Base-by-base conservation (phyloP, 2,797 vertebrate species). In the Rhinatrema bivittatum region DNA sequence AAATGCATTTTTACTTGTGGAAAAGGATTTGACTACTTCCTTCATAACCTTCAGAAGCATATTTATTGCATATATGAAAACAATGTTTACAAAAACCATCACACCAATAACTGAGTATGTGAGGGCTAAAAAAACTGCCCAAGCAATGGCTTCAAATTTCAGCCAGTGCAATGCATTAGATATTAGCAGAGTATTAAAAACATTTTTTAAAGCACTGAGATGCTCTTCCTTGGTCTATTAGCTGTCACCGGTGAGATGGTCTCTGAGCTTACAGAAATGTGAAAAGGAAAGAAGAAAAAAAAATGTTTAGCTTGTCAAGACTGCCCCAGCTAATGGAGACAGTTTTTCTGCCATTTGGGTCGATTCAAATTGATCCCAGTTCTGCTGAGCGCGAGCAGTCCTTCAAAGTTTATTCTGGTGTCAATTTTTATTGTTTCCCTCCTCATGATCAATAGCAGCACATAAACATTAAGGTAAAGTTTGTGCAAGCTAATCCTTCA, bases 401-500 rank as follows among this genome's bases (percentile, higher is more conserved):
- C 69, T 77, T 84, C 82, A 77, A 67, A 81, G 81, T 84, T 83
- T 84, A 78, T 82, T 81, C 76, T 82, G 72, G 65, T 84, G 81
- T 85, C 82, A 83, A 83, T 84, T 83, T 85, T 85, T 85, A 85
- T 85, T 53, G 78, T 72, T 75, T 50, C 64, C 65, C 69, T 27
- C 35, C 18, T 0, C 55, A n/a, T 46, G 64, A 81, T 85, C 82
- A 70, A 85, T 85, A 81, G 37, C n/a, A 39, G 15, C 37, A 56
- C 70, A 68, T 65, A 77, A 80, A 78, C 81, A 82, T 83, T 83
- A 83, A 68, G 71, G 75, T 59, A 75, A 79, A 83, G 65, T 82
- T 82, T 75, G 75, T 70, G 73, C 76, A 72, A 83, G 75, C 72
- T 53, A 47, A 75, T 81, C 68, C 67, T 65, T 84, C 78, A 71